Conservation (phyloP, 2,113 vertebrate genomes). For the Globicephala melas region DNA sequence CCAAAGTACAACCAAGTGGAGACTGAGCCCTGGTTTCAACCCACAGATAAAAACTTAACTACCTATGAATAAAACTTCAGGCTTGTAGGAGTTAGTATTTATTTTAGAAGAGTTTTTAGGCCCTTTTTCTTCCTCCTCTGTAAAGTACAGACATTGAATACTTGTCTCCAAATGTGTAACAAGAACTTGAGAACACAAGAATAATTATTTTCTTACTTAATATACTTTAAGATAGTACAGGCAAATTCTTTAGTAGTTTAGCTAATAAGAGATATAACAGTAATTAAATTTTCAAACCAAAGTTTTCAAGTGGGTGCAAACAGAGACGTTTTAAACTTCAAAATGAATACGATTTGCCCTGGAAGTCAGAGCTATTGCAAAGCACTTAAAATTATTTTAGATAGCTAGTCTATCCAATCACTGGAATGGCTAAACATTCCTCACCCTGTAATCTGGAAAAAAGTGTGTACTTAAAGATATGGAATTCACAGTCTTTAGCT, state of each 20-base stretch:
- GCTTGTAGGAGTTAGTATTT: not conserved
- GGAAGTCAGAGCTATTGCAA: constrained; percentile 68
- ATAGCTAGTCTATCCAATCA: constrained; percentile 59
- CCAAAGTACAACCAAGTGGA: not conserved
- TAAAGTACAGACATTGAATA: not conserved
- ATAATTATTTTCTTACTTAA: constrained; percentile 53
- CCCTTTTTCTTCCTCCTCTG: not conserved
- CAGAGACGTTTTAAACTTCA: constrained; percentile 65
- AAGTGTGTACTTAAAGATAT: not conserved
- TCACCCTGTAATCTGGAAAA: constrained; percentile 67
- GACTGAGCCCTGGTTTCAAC: not conserved
- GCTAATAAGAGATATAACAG: not conserved
- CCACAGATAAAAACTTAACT: constrained; percentile 12
- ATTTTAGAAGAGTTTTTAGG: not conserved
- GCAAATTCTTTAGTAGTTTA: constrained; percentile 44
- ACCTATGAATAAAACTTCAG: not conserved
- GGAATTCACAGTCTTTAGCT: constrained; percentile 47
- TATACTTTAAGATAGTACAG: not conserved
- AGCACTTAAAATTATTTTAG: constrained; percentile 75
- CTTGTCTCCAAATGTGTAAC: not conserved
- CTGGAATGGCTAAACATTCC: constrained; percentile 58
- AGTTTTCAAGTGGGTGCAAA: constrained; percentile 24
- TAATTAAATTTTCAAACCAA: not conserved
- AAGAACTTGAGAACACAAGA: constrained; percentile 25
- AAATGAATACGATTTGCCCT: constrained; percentile 71